These are phyloP conservation scores for Melanocharis versteri DNA, from an alignment of 2,113 vertebrate species.

Conservation along the genomic window DNA sequence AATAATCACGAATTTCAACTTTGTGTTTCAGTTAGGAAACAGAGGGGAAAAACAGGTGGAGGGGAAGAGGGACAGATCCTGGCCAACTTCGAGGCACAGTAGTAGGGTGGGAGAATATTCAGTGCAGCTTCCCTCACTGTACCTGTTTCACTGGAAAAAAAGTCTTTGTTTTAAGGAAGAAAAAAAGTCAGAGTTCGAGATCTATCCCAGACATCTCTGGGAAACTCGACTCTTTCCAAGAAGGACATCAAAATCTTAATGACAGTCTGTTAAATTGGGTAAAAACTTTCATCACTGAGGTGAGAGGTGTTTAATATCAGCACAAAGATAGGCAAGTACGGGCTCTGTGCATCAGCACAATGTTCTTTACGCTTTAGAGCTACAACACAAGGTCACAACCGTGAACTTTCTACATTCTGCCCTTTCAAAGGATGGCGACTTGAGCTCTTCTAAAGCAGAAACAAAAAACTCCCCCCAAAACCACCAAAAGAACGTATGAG, in stretches of 20 bases:
- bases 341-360: neutral
- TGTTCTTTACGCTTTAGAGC: fast-evolving
- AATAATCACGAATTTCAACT: neutral
- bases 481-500: neutral
- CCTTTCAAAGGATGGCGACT: neutral
- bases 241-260: neutral
- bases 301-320: neutral
- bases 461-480: neutral
- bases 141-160: neutral
- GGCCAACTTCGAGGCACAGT: neutral
- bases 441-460: too few species aligned
- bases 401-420: too few species aligned
- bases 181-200: neutral
- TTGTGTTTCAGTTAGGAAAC: neutral
- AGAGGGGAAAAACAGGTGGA: fast-evolving
- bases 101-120: neutral
- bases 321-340: too few species aligned
- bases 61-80: neutral
- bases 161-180: neutral
- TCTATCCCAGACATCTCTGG: neutral
- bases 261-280: fast-evolving
- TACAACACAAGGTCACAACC: neutral
- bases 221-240: neutral
- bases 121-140: neutral
- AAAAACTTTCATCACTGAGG: neutral